Evolutionary conservation across 2,113 vertebrate genomes (phyloP), one percentile per base, ranked within the genome.

Genomic region (Tetrax tetrax): DNA sequence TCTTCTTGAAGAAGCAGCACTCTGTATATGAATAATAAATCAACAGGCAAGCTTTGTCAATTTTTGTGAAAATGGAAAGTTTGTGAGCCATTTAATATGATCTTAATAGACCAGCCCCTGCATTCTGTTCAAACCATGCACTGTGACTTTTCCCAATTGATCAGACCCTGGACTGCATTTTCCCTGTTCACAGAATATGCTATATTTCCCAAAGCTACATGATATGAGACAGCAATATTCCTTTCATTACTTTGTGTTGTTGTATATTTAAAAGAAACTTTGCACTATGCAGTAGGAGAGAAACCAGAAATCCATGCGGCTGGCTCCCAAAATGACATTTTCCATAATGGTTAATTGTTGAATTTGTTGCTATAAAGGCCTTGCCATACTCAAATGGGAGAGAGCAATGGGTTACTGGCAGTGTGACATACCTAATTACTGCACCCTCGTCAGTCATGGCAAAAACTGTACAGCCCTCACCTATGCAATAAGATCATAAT

Each of bases 61-160:
- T 90, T 93, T 89, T 87, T 77, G 83, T 89, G 91, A 91, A 97
- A 97, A 97, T 91, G 68, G 79, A 50, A 97, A 97, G 69, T 96
- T 75, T 93, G 81, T 96, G 95, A 98, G 87, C 84, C 93, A 93
- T 97, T 97, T 97, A 96, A 97, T 95, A 83, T 41, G 94, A 96
- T 87, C 94, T 96, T 97, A 97, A 94, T 70, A 97, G 81, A 91
- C 25, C 13, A 60, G 74, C 29, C 29, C 37, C 94, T 93, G 91
- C 66, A 94, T 91, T 97, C 84, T 59, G 10, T 78, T 76, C 27
- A 24, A 14, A 60, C 56, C 78, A 74, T 70, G 59, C 90, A 54
- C 66, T 50, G 56, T 95, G 94, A 95, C 53, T 80, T 87, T 86
- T 22, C 63, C 61, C 89, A 78, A 3, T 78, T 11, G 2, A 59